Percentiles rank a stretch among this genome's conserved stretches.
phyloP scores from a whole-genome alignment of 2,113 vertebrate genomes.

The Piliocolobus tephrosceles region DNA sequence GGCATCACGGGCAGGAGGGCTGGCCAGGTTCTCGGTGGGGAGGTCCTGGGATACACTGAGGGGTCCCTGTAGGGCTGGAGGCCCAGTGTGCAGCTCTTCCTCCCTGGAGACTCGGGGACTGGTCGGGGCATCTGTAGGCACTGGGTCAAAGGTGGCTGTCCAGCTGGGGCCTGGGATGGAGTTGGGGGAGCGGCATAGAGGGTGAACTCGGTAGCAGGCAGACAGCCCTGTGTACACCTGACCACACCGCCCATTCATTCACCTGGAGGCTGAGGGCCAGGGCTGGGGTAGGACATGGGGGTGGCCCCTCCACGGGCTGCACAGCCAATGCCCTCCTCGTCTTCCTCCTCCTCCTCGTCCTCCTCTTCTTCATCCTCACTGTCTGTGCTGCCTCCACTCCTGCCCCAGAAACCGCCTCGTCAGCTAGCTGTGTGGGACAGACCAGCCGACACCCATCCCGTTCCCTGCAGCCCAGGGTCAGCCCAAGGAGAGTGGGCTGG shows the following conservation, averaged over 20 bases:
- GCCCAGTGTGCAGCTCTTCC: background rate
- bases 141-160: slow-evolving; percentile 67
- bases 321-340: slow-evolving; percentile 43
- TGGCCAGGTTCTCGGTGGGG: background rate
- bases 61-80: background rate
- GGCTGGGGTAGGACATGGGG: background rate
- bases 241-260: background rate
- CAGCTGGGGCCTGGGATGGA: slow-evolving; percentile 52
- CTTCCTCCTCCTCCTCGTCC: slow-evolving; percentile 67
- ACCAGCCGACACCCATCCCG: background rate
- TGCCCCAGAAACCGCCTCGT: background rate
- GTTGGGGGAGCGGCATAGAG: accelerated
- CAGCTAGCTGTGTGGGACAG: background rate
- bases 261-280: background rate
- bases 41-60: background rate
- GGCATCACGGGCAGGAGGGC: background rate
- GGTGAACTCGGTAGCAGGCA: background rate
- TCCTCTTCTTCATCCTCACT: slow-evolving; percentile 81
- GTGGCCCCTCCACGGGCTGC: background rate
- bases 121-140: background rate
- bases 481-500: background rate
- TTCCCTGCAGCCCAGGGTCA: background rate
- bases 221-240: accelerated
- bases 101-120: background rate
- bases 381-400: slow-evolving; percentile 83